Evolutionary conservation across 2,113 vertebrate genomes (phyloP), one percentile per base, ranked within the genome.

Genomic region (Sylvilagus bachmani): DNA sequence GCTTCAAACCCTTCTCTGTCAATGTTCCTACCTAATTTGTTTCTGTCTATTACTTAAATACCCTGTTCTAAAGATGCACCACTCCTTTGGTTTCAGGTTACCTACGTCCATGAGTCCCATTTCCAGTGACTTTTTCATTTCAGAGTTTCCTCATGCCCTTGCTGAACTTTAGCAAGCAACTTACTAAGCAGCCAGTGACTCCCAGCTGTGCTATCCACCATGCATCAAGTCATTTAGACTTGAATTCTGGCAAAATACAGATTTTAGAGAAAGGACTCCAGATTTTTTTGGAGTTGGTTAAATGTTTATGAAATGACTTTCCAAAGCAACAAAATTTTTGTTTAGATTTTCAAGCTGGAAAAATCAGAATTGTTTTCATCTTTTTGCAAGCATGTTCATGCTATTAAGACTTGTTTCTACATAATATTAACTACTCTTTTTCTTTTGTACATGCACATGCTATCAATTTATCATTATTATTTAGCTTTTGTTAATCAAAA

Each of bases 261-360:
- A 81, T 95, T 90, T 92, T 83, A 89, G 49, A 62, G 10, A 93
- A 87, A 90, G 33, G 33, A 74, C 14, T 73, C 16, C 44, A 27
- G 31, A 0, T 13, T 77, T 70, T 77, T 73, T 64, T 29, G 36
- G 3, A 58, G 44, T 31, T 44, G 78, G 17, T 70, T 84, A 55
- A 78, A 93, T 77, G 17, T 83, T 29, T 14, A 44, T n/a, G 25
- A 14, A 16, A 74, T n/a, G 16, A 2, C 31, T 86, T 83, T 38
- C 58, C 53, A 83, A 79, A 90, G 44, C 79, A 75, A 79, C 31
- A 71, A 94, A 86, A 24, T 44, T 67, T 29, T 64, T 49, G 2
- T 24, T 86, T 73, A 19, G 3, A 73, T 73, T 81, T 96, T 93
- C 49, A 87, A 69, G 4, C 5, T 84, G 71, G 90, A 81, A 24